phyloP scores from a whole-genome alignment of 2,797 vertebrate genomes.

The Danio choprae region DNA sequence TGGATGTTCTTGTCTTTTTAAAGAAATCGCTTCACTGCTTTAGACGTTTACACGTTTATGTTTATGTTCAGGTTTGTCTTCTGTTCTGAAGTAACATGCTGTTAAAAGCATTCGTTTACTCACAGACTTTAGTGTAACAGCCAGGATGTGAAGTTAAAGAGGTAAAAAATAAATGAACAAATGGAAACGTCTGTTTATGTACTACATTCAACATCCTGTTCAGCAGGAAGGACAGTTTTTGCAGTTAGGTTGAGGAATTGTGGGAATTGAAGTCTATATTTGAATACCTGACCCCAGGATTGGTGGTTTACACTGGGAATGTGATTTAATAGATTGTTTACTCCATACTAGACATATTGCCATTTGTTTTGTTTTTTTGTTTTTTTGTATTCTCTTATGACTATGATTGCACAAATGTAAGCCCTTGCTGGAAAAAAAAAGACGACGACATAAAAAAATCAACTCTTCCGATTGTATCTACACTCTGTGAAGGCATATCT shows the following conservation, averaged over 20 bases:
- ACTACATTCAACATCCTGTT: constrained; percentile 18
- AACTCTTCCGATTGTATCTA: constrained; percentile 67
- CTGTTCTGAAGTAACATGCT: constrained; percentile 1
- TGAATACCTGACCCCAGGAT: constrained; percentile 33
- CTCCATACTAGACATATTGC: constrained; percentile 31
- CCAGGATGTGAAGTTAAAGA: neutral
- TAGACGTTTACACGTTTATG: constrained; percentile 52
- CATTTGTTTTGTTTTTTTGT: constrained; percentile 17
- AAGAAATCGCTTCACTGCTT: neutral
- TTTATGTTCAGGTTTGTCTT: constrained; percentile 29
- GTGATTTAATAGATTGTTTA: constrained; percentile 57
- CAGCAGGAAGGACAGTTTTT: constrained; percentile 52
- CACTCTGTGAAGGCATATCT: constrained; percentile 60
- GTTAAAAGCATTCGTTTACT: constrained; percentile 22
- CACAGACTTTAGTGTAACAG: constrained; percentile 22
- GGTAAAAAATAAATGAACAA: neutral
- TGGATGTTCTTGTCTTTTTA: constrained; percentile 9
- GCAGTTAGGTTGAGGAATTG: constrained; percentile 44
- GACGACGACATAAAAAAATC: constrained; percentile 22
- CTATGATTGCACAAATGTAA: constrained; percentile 58
- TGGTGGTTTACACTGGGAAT: constrained; percentile 76
- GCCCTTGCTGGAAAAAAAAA: constrained; percentile 45
- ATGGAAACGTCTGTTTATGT: constrained; percentile 14
- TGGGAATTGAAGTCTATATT: constrained; percentile 54
- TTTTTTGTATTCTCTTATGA: constrained; percentile 51